These are phyloP conservation scores for Ammodytes dubius DNA, from an alignment of 2,113 vertebrate genomes.

Conservation along the genomic window DNA sequence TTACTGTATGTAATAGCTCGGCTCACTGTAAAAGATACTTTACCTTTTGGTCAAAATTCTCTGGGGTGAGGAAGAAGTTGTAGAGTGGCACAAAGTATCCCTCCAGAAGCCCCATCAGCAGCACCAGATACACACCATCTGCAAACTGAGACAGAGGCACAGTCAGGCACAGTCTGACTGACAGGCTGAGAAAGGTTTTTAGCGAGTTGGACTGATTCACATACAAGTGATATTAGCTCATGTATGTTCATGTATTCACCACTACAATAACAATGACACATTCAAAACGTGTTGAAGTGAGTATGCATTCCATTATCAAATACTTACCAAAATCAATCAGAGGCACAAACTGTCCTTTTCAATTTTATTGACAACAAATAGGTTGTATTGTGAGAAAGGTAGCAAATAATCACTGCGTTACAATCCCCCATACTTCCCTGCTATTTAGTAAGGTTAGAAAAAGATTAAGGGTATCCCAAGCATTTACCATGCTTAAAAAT, in stretches of 20 bases:
- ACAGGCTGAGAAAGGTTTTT: too few species aligned
- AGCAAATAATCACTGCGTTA: too few species aligned
- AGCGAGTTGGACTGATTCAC: neutral
- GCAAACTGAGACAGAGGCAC: slow-evolving; percentile 89
- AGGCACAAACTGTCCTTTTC: too few species aligned
- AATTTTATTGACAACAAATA: too few species aligned
- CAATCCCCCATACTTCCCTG: too few species aligned
- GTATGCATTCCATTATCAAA: neutral
- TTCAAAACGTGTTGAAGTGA: neutral
- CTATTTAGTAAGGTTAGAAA: too few species aligned
- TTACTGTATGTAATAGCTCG: neutral
- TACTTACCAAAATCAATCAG: too few species aligned
- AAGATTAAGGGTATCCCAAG: too few species aligned
- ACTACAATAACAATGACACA: neutral
- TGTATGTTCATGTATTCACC: neutral
- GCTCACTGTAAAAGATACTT: neutral
- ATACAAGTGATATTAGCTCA: neutral
- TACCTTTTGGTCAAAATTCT: slow-evolving; percentile 99
- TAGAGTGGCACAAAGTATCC: slow-evolving; percentile 97
- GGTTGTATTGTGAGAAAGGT: too few species aligned
- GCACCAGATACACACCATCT: slow-evolving; percentile 97
- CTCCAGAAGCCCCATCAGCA: slow-evolving; percentile 97
- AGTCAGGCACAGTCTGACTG: neutral
- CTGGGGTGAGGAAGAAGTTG: slow-evolving; percentile 98
- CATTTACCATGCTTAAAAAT: too few species aligned